These are phyloP conservation scores for Erinaceus europaeus DNA, from an alignment of 2,113 vertebrate species.

Conservation along the genomic window DNA sequence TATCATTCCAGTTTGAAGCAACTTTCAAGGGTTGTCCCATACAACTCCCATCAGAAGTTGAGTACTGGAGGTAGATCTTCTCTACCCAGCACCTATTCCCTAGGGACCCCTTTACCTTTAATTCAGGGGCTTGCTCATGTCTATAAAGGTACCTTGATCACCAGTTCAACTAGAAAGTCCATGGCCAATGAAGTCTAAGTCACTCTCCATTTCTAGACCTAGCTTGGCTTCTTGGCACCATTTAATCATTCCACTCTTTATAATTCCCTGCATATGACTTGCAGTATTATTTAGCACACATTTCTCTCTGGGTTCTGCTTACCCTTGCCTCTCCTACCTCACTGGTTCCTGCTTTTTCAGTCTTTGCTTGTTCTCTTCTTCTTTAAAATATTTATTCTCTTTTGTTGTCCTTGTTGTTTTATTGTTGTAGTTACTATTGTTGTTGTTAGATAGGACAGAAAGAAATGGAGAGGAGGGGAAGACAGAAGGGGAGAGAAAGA, in stretches of 20 bases:
- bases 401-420: too few species aligned
- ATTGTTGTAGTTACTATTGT: too few species aligned
- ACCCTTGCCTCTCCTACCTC: background rate
- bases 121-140: background rate
- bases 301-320: background rate
- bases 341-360: background rate
- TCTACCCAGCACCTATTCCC: background rate
- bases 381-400: too few species aligned
- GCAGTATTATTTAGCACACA: background rate
- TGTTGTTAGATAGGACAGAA: too few species aligned
- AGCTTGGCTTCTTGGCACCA: background rate
- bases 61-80: background rate
- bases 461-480: too few species aligned
- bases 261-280: background rate
- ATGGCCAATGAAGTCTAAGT: background rate
- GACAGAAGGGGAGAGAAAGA: too few species aligned
- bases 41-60: background rate
- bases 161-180: too few species aligned
- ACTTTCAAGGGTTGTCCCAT: background rate
- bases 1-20: background rate
- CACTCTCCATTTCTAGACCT: background rate
- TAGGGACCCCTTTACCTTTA: background rate
- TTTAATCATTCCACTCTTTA: background rate
- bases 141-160: background rate
- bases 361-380: too few species aligned